Percentiles rank a stretch among this genome's conserved stretches.
Evolutionary conservation across 2,113 vertebrate genomes (phyloP).

Genomic region (Mus pahari): DNA sequence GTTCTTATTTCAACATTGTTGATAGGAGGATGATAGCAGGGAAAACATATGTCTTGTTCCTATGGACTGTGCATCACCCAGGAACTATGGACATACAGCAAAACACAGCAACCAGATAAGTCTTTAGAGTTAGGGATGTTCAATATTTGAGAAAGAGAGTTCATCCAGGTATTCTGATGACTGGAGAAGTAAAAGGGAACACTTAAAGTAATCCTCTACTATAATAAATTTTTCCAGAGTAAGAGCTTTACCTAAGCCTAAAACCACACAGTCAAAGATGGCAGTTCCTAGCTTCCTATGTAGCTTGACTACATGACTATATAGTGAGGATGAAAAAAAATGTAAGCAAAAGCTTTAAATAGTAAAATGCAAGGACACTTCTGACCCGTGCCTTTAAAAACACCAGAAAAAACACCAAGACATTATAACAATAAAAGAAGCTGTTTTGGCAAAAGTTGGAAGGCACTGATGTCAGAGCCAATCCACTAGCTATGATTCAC

Average conservation of each 20-base stretch:
- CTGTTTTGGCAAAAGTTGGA: not conserved
- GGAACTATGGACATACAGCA: not conserved
- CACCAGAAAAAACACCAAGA: not conserved
- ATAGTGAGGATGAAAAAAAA: not conserved
- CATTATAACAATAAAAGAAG: conserved; percentile 18
- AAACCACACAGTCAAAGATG: not conserved
- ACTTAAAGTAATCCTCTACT: not conserved
- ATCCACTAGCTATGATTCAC: not conserved
- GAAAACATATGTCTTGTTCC: not conserved
- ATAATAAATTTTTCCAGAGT: conserved; percentile 34
- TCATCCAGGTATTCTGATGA: not conserved
- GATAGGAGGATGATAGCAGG: not conserved
- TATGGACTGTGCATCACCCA: not conserved
- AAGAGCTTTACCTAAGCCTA: conserved; percentile 2
- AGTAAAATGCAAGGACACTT: conserved; percentile 36
- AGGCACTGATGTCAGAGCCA: conserved; percentile 35
- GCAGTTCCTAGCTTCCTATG: not conserved
- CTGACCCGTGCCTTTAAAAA: conserved; percentile 47
- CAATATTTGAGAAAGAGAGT: conserved; percentile 2
- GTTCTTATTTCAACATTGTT: not conserved
- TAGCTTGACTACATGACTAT: conserved; percentile 2
- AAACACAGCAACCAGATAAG: not conserved
- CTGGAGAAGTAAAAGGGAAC: not conserved
- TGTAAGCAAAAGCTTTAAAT: not conserved
- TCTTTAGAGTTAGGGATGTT: not conserved